Evolutionary conservation across 2,113 vertebrate genomes (phyloP).

Genomic region (Labeo rohita): DNA sequence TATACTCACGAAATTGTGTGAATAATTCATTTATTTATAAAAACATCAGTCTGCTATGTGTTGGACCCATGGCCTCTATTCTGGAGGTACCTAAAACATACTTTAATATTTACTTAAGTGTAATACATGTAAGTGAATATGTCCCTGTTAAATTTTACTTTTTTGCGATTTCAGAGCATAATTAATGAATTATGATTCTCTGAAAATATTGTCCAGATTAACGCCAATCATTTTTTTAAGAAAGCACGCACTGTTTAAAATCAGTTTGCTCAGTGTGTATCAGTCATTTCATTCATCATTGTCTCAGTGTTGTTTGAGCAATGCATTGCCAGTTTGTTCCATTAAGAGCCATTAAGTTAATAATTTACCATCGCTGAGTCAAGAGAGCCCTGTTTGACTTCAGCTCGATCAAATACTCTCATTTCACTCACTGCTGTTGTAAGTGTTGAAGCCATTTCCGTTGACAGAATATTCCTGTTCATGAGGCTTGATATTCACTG

Average conservation of each 20-base stretch:
- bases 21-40: background rate
- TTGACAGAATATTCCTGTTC: background rate
- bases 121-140: background rate
- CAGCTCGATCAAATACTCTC: conserved; percentile 22
- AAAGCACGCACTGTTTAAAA: background rate
- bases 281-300: background rate
- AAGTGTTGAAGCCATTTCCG: background rate
- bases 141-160: background rate
- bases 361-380: conserved; percentile 47
- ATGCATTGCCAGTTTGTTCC: conserved; percentile 7
- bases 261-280: background rate
- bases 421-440: background rate
- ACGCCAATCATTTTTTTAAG: background rate
- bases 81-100: background rate
- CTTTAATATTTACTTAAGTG: background rate
- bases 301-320: background rate
- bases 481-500: conserved; percentile 4
- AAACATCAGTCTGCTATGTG: background rate
- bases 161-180: background rate
- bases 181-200: background rate
- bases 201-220: background rate
- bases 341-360: conserved; percentile 45
- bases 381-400: conserved; percentile 7
- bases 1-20: background rate
- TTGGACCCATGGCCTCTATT: background rate